These are phyloP conservation scores for Sminthurinus aureus DNA, from an alignment of 2,888 invertebrate species.

Conservation along the genomic window DNA sequence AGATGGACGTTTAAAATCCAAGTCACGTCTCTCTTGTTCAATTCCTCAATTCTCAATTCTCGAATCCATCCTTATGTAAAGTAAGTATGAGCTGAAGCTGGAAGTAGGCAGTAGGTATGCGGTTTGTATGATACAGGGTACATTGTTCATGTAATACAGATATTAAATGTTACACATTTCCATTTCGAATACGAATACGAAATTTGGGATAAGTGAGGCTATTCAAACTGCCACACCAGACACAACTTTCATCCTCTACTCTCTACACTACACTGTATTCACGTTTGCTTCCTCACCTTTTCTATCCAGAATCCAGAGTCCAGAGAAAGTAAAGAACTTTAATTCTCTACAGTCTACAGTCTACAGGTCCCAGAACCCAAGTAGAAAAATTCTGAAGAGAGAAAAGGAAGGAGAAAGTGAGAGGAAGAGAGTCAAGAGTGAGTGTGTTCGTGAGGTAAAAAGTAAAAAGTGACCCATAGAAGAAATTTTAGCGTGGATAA, in stretches of 20 bases:
- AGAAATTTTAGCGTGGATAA: neutral
- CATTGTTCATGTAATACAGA: no score
- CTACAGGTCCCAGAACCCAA: neutral
- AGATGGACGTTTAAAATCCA: slow-evolving; percentile 3
- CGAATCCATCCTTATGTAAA: neutral
- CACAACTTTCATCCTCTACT: neutral
- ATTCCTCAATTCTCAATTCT: neutral
- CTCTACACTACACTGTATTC: no score
- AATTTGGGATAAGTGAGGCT: slow-evolving; percentile 11
- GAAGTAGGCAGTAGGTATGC: no score
- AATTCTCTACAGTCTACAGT: neutral
- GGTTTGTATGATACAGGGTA: no score
- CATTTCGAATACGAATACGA: no score
- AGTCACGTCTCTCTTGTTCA: neutral
- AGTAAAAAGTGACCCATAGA: neutral
- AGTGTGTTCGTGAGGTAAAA: neutral
- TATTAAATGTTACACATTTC: no score
- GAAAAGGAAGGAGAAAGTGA: neutral
- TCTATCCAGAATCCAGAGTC: neutral
- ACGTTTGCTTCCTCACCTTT: slow-evolving; percentile 1
- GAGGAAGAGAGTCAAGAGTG: neutral
- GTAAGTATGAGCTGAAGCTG: no score
- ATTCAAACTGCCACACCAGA: slow-evolving; percentile 10
- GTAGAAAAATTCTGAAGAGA: neutral
- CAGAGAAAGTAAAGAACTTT: neutral